phyloP scores from a whole-genome alignment of 2,888 invertebrate genomes.

The Psylliodes chrysocephalus region DNA sequence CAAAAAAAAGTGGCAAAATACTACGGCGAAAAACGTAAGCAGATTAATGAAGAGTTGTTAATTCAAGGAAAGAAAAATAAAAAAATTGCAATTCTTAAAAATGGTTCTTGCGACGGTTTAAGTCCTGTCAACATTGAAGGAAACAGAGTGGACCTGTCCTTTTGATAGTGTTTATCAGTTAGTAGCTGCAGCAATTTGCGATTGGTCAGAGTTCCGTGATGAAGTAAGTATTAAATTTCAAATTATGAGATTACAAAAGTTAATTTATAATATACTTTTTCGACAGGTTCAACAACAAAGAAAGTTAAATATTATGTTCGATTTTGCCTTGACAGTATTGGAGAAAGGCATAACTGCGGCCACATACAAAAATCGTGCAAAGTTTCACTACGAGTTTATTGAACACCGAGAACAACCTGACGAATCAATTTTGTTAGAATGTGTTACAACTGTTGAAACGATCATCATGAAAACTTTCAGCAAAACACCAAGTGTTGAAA shows the following conservation, averaged over 20 bases:
- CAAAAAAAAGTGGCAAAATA: not conserved
- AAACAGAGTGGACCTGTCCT: not conserved
- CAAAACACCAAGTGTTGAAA: not conserved
- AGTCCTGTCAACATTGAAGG: not conserved
- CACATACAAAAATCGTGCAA: conserved; percentile 1
- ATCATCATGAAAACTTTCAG: not conserved
- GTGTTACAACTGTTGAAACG: not conserved
- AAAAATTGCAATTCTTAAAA: too few species aligned
- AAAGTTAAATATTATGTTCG: too few species aligned
- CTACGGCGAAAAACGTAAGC: not conserved
- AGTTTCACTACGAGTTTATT: not conserved
- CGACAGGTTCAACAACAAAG: not conserved
- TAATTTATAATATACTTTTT: not conserved
- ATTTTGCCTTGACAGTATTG: not conserved
- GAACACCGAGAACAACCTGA: conserved; percentile 1
- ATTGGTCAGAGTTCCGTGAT: not conserved
- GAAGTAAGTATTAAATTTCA: not conserved
- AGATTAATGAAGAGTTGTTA: not conserved
- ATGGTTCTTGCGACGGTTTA: not conserved
- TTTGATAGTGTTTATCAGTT: conserved; percentile 9
- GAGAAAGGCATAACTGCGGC: not conserved
- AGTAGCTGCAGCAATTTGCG: conserved; percentile 5
- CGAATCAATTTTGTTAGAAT: not conserved
- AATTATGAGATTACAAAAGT: too few species aligned
- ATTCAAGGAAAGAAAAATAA: too few species aligned